Evolutionary conservation across 2,888 invertebrate genomes (phyloP).

Genomic region (Cenopis cana): DNA sequence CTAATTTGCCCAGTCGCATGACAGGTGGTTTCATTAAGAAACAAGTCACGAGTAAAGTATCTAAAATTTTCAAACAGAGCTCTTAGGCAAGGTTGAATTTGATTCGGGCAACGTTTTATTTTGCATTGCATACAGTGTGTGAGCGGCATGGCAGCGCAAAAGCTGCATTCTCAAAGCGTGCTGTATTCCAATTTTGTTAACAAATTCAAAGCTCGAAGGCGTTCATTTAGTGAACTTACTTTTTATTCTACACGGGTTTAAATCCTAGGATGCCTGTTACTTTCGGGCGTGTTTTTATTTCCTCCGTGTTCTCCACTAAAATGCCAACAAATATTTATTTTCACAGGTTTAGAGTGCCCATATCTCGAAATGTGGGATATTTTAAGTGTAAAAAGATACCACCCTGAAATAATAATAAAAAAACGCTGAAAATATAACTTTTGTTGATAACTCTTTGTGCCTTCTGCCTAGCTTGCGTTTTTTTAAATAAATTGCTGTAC

Average conservation of each 20-base stretch:
- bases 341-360: slow-evolving; percentile 6
- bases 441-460: too few species aligned
- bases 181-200: slow-evolving; percentile 29
- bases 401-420: neutral
- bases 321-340: slow-evolving; percentile 19
- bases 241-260: slow-evolving; percentile 31
- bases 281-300: slow-evolving; percentile 29
- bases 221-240: slow-evolving; percentile 36
- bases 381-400: neutral
- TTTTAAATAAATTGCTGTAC: too few species aligned
- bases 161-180: slow-evolving; percentile 24
- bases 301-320: slow-evolving; percentile 15
- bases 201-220: slow-evolving; percentile 39
- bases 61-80: neutral
- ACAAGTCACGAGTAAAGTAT: neutral
- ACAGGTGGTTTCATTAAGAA: neutral
- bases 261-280: slow-evolving; percentile 19
- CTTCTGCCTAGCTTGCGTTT: too few species aligned
- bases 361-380: neutral
- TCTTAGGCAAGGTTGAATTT: slow-evolving; percentile 7
- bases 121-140: neutral
- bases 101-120: neutral
- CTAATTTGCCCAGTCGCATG: too few species aligned
- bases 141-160: neutral
- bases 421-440: too few species aligned